These are phyloP conservation scores for Drosophila ogumai DNA, from an alignment of 1,140 invertebrate species.

Conservation along the genomic window DNA sequence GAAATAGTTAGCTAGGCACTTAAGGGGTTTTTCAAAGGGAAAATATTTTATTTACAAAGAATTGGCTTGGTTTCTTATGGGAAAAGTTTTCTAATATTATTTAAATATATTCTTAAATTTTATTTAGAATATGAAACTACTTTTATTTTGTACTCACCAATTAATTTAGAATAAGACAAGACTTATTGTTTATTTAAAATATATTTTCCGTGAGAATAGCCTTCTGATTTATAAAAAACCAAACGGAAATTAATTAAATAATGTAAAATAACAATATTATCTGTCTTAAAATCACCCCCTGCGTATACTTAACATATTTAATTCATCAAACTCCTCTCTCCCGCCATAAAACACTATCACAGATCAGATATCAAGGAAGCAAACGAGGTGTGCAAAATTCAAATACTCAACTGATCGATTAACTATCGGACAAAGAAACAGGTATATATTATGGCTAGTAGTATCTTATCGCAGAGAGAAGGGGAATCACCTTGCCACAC, in stretches of 20 bases:
- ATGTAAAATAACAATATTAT: not conserved
- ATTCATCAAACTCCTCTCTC: not conserved
- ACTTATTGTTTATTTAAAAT: not conserved
- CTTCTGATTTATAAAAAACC: not conserved
- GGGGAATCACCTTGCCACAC: slow-evolving; percentile 18
- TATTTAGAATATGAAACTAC: not conserved
- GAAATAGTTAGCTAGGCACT: not conserved
- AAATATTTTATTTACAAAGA: not conserved
- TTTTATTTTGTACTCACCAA: no score
- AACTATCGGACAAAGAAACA: slow-evolving; percentile 30
- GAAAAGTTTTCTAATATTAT: no score
- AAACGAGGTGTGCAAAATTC: slow-evolving; percentile 73
- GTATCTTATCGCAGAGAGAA: slow-evolving; percentile 30
- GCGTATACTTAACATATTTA: not conserved
- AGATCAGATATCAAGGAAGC: slow-evolving; percentile 7
- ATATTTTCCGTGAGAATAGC: not conserved
- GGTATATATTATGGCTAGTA: not conserved
- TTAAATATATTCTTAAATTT: no score
- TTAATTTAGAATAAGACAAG: not conserved
- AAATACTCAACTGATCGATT: slow-evolving; percentile 53
- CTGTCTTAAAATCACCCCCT: no score
- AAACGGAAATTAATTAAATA: not conserved
- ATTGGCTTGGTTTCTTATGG: not conserved
- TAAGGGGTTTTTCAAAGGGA: no score
- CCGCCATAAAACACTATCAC: not conserved